A percentile compares a stretch with the other conserved stretches of the same genome.
Conservation (phyloP, 2,888 invertebrate genomes). For the Ferrisia virgata region DNA sequence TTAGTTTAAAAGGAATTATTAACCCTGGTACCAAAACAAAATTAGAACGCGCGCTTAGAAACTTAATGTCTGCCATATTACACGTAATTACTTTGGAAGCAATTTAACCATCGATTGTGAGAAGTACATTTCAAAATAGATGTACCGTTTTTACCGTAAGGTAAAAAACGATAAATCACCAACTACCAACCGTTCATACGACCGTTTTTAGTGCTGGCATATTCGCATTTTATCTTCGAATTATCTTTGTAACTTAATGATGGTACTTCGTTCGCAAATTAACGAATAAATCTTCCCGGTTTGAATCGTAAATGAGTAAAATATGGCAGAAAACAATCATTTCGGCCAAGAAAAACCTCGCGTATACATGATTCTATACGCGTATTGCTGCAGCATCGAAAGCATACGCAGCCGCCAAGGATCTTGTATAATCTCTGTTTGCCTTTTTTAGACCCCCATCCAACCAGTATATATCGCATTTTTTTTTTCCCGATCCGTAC, state of each 20-base stretch:
- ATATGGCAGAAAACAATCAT: slow-evolving; percentile 38
- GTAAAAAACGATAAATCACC: slow-evolving; percentile 44
- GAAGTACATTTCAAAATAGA: slow-evolving; percentile 44
- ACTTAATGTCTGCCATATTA: slow-evolving; percentile 37
- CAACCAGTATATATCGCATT: background rate
- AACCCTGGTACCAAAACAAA: slow-evolving; percentile 29
- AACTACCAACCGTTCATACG: slow-evolving; percentile 37
- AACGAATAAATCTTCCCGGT: slow-evolving; percentile 42
- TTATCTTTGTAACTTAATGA: slow-evolving; percentile 37
- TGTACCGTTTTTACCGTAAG: slow-evolving; percentile 46
- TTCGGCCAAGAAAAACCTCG: slow-evolving; percentile 5
- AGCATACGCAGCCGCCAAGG: background rate
- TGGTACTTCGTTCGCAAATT: slow-evolving; percentile 44
- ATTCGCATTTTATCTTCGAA: slow-evolving; percentile 30
- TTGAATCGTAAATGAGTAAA: slow-evolving; percentile 38
- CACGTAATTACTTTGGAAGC: slow-evolving; percentile 32
- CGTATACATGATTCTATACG: background rate
- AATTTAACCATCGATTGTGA: slow-evolving; percentile 42
- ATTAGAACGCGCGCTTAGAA: slow-evolving; percentile 31
- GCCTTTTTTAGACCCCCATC: background rate
- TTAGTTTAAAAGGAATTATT: slow-evolving; percentile 32
- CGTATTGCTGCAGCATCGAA: background rate
- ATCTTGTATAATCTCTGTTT: background rate
- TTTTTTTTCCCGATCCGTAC: no score
- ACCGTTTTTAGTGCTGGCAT: slow-evolving; percentile 36